These are phyloP conservation scores for Acinonyx jubatus DNA, from an alignment of 2,113 vertebrate species.

Conservation along the genomic window DNA sequence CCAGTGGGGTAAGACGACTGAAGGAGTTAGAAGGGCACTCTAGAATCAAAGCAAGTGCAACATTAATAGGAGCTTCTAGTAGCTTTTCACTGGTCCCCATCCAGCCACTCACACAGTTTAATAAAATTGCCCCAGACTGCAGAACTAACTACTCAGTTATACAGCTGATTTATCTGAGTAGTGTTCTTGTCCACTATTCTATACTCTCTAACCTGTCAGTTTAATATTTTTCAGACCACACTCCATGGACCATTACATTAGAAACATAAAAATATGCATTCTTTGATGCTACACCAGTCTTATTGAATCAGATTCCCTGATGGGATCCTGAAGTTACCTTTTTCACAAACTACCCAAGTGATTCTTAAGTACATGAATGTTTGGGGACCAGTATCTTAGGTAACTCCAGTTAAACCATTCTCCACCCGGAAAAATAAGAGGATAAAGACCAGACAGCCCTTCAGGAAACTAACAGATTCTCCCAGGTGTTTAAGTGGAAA, in stretches of 20 bases:
- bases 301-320: neutral
- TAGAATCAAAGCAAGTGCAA: neutral
- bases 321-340: neutral
- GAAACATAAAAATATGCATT: conserved; percentile 26
- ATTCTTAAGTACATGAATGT: neutral
- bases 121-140: neutral
- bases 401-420: conserved; percentile 25
- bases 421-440: neutral
- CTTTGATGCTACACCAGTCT: neutral
- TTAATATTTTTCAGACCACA: conserved; percentile 33
- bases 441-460: neutral
- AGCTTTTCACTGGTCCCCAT: neutral
- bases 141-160: neutral
- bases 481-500: neutral
- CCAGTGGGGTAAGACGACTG: neutral
- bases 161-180: neutral
- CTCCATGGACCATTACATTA: neutral
- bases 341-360: neutral
- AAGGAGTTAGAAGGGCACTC: neutral
- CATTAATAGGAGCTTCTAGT: neutral
- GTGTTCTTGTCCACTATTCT: neutral
- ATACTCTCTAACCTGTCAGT: neutral
- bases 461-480: conserved; percentile 31
- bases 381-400: neutral
- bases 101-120: neutral